These are phyloP conservation scores for Brienomyrus longianalis DNA, from an alignment of 2,113 vertebrate species.

Conservation along the genomic window DNA sequence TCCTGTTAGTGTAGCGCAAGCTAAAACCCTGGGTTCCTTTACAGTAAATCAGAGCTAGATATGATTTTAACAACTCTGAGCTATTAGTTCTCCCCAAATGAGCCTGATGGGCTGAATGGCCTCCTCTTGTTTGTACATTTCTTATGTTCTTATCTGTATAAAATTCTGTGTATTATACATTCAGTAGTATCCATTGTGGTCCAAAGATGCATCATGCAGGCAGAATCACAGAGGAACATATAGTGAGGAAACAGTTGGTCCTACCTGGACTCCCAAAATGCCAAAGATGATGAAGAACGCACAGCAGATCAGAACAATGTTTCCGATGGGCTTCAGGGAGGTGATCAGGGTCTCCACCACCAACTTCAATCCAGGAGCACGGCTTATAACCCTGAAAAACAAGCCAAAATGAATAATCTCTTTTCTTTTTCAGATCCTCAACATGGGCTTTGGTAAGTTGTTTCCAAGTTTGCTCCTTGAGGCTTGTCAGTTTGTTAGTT, in stretches of 20 bases:
- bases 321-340: conserved; percentile 95
- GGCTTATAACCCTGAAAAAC: conserved; percentile 78
- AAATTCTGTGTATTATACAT: background rate
- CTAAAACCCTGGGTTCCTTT: no score
- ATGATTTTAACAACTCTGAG: no score
- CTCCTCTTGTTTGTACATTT: no score
- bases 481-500: background rate
- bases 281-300: conserved; percentile 99
- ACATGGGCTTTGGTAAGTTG: no score
- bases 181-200: background rate
- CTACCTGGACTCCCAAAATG: conserved; percentile 93
- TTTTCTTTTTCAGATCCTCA: background rate
- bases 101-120: no score
- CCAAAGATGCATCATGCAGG: background rate
- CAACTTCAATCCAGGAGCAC: conserved; percentile 91
- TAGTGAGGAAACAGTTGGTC: background rate
- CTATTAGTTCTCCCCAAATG: no score
- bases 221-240: background rate
- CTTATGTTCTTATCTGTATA: background rate
- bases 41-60: no score
- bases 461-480: background rate
- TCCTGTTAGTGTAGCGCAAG: no score
- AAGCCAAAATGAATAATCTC: background rate
- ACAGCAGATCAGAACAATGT: conserved; percentile 96
- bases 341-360: conserved; percentile 98